Evolutionary conservation across 2,113 vertebrate genomes (phyloP).

Genomic region (Chaenogobius annularis): DNA sequence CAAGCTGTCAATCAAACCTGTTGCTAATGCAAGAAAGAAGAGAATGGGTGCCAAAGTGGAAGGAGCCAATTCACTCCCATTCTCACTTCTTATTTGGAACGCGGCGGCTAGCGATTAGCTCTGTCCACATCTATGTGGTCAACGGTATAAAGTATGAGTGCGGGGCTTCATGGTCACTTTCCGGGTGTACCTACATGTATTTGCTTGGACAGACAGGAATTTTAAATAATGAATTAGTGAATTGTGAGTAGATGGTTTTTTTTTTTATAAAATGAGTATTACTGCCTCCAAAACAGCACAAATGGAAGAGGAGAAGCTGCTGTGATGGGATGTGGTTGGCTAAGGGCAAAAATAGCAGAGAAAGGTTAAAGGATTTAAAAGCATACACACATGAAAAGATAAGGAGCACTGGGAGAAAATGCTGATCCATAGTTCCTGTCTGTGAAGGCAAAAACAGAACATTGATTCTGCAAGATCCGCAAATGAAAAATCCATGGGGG

Average conservation of each 20-base stretch:
- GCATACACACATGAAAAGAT: conserved; percentile 41
- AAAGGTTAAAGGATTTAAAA: conserved; percentile 25
- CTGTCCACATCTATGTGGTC: no score
- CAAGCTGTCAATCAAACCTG: no score
- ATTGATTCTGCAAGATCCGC: conserved; percentile 78
- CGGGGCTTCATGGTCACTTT: no score
- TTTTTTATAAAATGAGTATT: conserved; percentile 18
- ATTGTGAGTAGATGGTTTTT: conserved; percentile 4
- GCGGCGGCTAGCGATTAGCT: no score
- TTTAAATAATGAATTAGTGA: no score
- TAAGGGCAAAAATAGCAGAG: background rate
- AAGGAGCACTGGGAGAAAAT: conserved; percentile 55
- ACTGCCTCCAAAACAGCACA: background rate
- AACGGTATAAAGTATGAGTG: no score
- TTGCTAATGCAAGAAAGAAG: no score
- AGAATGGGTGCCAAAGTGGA: no score
- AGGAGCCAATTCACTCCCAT: no score
- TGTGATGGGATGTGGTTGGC: conserved; percentile 56
- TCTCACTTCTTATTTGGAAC: no score
- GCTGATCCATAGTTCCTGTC: conserved; percentile 72
- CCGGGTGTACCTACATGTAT: no score
- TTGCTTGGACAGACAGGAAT: background rate
- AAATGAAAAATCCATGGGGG: conserved; percentile 82
- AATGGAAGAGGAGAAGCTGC: conserved; percentile 12
- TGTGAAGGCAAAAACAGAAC: conserved; percentile 72